phyloP scores from a whole-genome alignment of 30 jellyfish, hydroid and myxozoan species.

The Turritopsis rubra region DNA sequence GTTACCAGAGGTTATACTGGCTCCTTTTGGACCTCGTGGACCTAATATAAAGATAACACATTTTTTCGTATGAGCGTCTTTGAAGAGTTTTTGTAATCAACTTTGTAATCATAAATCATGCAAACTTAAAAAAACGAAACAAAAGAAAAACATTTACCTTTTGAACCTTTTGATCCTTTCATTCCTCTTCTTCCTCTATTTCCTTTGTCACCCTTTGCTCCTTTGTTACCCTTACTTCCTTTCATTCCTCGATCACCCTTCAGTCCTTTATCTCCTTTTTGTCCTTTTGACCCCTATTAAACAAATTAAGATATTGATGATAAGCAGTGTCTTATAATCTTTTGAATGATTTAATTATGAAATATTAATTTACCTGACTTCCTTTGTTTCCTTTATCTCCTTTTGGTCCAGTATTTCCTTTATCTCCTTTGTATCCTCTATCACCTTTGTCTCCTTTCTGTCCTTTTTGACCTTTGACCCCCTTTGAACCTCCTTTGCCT shows the following conservation, averaged over 20 bases:
- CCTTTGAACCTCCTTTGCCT: slow-evolving; percentile 15
- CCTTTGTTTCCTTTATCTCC: slow-evolving; percentile 22
- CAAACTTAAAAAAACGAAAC: neutral
- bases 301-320: too few relatives aligned
- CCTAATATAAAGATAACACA: slow-evolving; percentile 17
- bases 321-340: too few relatives aligned
- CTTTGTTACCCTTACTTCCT: slow-evolving; percentile 1
- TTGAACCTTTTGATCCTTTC: neutral
- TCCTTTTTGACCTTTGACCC: slow-evolving; percentile 19
- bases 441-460: neutral
- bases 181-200: slow-evolving; percentile 15
- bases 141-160: neutral
- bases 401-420: neutral
- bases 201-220: neutral
- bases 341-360: neutral
- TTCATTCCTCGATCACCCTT: neutral
- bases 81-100: neutral
- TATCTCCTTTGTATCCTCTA: neutral
- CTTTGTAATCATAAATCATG: neutral
- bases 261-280: neutral
- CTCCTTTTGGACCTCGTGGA: slow-evolving; percentile 6
- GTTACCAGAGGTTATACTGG: neutral
- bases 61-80: neutral
- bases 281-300: neutral
- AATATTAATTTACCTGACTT: neutral